Conservation (phyloP, 2,797 vertebrate species). For the Manis javanica region DNA sequence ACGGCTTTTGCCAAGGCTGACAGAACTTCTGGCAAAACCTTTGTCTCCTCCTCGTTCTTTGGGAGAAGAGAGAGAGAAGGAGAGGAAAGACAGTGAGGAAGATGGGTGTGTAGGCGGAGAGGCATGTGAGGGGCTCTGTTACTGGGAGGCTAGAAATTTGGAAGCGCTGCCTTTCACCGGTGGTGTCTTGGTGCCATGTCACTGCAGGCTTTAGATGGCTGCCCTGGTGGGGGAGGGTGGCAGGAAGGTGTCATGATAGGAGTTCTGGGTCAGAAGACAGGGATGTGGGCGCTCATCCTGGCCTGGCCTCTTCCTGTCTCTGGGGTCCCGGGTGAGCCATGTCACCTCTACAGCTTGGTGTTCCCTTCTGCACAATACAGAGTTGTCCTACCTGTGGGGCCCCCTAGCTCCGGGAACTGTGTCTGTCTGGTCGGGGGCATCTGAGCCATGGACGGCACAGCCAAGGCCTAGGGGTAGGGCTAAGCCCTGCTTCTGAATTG, state of each 20-base stretch:
- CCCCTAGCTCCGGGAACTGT: background rate
- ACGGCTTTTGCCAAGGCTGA: background rate
- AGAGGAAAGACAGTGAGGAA: background rate
- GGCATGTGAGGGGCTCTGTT: background rate
- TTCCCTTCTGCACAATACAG: background rate
- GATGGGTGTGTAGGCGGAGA: background rate
- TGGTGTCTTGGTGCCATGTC: fast-evolving
- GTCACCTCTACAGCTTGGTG: background rate
- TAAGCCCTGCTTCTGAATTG: background rate
- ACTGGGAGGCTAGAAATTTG: too few species aligned
- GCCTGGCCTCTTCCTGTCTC: background rate
- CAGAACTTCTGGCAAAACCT: background rate
- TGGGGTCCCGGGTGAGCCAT: background rate
- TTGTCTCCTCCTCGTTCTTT: background rate
- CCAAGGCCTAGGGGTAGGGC: background rate
- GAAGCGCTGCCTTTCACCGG: background rate
- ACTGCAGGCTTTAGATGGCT: fast-evolving
- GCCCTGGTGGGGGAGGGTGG: background rate
- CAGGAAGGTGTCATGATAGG: background rate
- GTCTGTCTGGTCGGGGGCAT: background rate
- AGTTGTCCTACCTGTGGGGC: background rate
- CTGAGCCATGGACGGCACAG: background rate
- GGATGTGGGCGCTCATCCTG: background rate
- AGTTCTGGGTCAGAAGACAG: background rate
- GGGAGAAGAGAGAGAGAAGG: too few species aligned